Base-by-base conservation (phyloP, 2,888 invertebrate genomes). In the Chydorus sphaericus region DNA sequence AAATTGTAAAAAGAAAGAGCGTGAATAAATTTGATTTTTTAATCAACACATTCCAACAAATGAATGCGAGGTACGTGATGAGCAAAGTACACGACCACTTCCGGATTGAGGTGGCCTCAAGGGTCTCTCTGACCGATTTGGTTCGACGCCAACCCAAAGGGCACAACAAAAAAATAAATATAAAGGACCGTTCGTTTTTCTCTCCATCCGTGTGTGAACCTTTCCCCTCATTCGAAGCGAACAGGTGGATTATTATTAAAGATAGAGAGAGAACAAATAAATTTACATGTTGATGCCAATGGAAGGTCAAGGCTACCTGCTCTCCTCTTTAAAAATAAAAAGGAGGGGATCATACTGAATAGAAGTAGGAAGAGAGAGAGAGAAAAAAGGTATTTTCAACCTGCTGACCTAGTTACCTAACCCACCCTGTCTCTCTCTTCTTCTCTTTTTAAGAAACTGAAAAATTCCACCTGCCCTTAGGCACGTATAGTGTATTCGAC, bases 371-470 rank as follows among this genome's bases (percentile, higher is more conserved):
- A 39, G 18, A 39, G 39, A 14, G 18, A 2, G 8, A 28, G 44
- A 44, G 44, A 44, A 44, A 44, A 44, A 28, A 44, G 26, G 44
- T 26, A 44, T 16, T 52, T 36, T 52, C 36, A 52, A 52, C 52
- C 52, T 52, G 52, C 33, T 52, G 52, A 52, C 52, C 52, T 36
- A 52, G 52, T 52, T 52, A 52, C 36, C 52, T 52, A 11, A 33
- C n/a, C 36, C n/a, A 14, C 14, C 50, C 33, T 20, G 31, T 33
- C 31, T 23, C 16, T 48, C 52, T 36, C 36, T 20, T 44, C 4
- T 44, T 44, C 3, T 44, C 18, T 23, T 16, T 14, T 36, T 36
- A 36, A 36, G 36, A 36, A 20, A 44, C 23, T n/a, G 18, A 26
- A 7, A 23, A 8, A 11, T n/a, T 14, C 11, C 7, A 23, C 6